Base-by-base conservation (phyloP, 2,113 vertebrate genomes). In the Salminus brasiliensis region DNA sequence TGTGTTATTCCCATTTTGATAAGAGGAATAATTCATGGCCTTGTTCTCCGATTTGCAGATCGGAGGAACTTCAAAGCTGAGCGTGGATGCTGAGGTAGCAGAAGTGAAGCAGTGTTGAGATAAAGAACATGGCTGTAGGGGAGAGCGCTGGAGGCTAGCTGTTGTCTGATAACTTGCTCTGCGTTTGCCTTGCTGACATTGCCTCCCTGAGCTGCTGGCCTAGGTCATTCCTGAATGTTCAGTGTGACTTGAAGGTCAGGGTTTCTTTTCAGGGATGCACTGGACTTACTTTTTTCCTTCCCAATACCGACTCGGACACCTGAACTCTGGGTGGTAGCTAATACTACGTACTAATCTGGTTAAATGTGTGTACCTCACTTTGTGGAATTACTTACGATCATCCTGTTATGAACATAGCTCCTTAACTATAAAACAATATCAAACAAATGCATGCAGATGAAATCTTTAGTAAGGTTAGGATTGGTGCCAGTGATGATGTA, bases 1-100 rank as follows among this genome's bases (percentile, higher is more conserved):
- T 70, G 74, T 74, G 45, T 74, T 83, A 81, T 86, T 78, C 72
- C 67, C 72, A 32, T 63, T 84, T 67, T 83, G 63, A 85, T 78
- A 49, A 82, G 76, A 66, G 45, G 83, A 86, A 88, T 82, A 85
- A 82, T 88, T 84, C 77, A 85, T 86, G 80, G 7, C 41, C 72
- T 73, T 80, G 62, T 81, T 72, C 76, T 80, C 62, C 68, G 78
- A 78, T 81, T 41, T 74, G 72, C 65, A 78, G 62, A 80, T 41
- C 73, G 63, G 62, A 79, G 71, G 69, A 57, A 76, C 83, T 85
- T 87, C 83, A 84, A 85, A 80, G 81, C 60, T 59, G 60, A 25
- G 11, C 32, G n/a, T 15, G 60, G 66, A 32, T 83, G 83, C 87
- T 85, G 76, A 83, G 75, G 59, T 60, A 72, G 83, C 78, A 83